phyloP scores from a whole-genome alignment of 2,888 invertebrate species.

The Belgica antarctica region DNA sequence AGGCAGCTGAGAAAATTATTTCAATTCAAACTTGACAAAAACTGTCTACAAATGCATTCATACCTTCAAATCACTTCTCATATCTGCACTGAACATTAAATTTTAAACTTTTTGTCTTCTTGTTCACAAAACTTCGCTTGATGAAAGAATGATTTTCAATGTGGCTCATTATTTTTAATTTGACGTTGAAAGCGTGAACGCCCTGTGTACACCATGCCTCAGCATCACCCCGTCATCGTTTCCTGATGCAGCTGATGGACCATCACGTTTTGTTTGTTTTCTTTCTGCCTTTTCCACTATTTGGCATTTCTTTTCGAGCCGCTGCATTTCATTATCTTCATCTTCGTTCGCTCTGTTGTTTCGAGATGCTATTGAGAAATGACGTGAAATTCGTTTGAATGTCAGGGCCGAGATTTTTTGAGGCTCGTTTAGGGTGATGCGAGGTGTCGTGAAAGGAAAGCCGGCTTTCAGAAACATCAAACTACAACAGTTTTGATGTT shows the following conservation, averaged over 20 bases:
- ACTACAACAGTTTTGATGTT: neutral
- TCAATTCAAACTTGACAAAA: too few species aligned
- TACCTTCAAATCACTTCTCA: too few species aligned
- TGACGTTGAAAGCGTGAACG: slow-evolving; percentile 42
- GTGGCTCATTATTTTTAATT: slow-evolving; percentile 40
- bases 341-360: neutral
- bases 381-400: too few species aligned
- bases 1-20: too few species aligned
- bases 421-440: too few species aligned
- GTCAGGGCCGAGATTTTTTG: too few species aligned
- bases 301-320: neutral
- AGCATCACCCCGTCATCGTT: neutral
- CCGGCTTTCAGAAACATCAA: neutral
- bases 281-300: neutral
- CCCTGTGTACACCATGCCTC: neutral
- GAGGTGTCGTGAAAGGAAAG: neutral
- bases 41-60: too few species aligned
- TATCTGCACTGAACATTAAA: too few species aligned
- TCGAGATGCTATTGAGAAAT: too few species aligned
- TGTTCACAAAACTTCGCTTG: too few species aligned
- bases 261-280: slow-evolving; percentile 10
- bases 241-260: neutral
- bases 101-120: too few species aligned
- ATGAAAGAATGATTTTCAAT: slow-evolving; percentile 41
- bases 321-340: neutral